These are phyloP conservation scores for Siderastrea radians DNA, from an alignment of 92 coral and sea anemone species.

Conservation along the genomic window DNA sequence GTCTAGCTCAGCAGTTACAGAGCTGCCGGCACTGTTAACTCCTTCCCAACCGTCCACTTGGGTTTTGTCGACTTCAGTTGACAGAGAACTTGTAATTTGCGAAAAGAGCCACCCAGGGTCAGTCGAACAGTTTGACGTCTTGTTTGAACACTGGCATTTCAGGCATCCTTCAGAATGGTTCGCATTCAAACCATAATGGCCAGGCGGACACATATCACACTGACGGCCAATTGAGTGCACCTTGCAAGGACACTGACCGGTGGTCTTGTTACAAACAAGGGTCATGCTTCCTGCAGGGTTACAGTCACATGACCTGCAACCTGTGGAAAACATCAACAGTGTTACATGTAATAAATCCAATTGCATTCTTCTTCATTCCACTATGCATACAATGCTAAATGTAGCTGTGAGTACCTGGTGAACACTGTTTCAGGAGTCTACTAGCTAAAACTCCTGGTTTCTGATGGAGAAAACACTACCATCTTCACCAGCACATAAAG, in stretches of 20 bases:
- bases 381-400: too few species aligned
- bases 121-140: slow-evolving; percentile 69
- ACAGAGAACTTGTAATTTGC: slow-evolving; percentile 32
- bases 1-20: neutral
- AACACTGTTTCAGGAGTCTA: too few species aligned
- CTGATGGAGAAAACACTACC: too few species aligned
- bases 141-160: slow-evolving; percentile 92
- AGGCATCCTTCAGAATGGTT: slow-evolving; percentile 89
- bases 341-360: neutral
- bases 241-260: slow-evolving; percentile 89
- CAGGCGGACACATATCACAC: slow-evolving; percentile 80
- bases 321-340: slow-evolving; percentile 23
- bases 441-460: too few species aligned
- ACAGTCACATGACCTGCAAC: slow-evolving; percentile 89
- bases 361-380: too few species aligned
- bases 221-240: slow-evolving; percentile 59
- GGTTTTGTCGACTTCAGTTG: neutral
- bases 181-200: slow-evolving; percentile 82
- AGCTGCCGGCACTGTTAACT: slow-evolving; percentile 27
- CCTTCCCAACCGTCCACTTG: slow-evolving; percentile 78
- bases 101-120: slow-evolving; percentile 71
- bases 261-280: slow-evolving; percentile 78
- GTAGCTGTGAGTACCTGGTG: too few species aligned
- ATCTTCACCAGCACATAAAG: too few species aligned
- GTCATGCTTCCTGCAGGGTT: slow-evolving; percentile 77